Conservation (phyloP, 2,888 invertebrate genomes). For the Torymus texanus region DNA sequence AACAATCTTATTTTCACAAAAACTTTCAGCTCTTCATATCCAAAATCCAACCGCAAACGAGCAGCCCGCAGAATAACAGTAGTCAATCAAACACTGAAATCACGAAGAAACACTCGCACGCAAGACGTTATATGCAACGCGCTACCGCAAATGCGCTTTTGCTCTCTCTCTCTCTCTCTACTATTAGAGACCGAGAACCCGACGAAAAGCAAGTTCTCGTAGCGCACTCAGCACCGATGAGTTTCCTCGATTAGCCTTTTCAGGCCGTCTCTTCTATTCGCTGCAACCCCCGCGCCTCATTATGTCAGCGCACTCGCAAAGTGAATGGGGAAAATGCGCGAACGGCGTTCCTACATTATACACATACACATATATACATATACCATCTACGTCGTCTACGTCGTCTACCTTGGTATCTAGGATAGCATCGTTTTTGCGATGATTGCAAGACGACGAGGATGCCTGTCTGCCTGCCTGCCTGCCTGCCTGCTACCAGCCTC, state of each 20-base stretch:
- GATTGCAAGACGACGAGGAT: no score
- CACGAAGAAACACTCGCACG: no score
- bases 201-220: constrained; percentile 25
- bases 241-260: constrained; percentile 42
- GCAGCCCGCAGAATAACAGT: background rate
- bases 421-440: background rate
- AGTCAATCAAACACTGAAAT: no score
- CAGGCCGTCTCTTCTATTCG: background rate
- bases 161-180: no score
- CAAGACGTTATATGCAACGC: no score
- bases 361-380: background rate
- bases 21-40: no score
- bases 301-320: constrained; percentile 31
- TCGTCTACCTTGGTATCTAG: background rate
- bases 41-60: no score
- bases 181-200: background rate
- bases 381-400: background rate
- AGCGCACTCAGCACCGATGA: constrained; percentile 27
- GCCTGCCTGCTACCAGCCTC: no score
- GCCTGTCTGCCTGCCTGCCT: no score
- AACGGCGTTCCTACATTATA: background rate
- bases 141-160: no score
- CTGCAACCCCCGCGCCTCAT: constrained; percentile 5
- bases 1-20: no score
- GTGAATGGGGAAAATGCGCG: constrained; percentile 23